Percentiles rank a stretch among this genome's conserved stretches.
Evolutionary conservation across 2,888 invertebrate genomes (phyloP).

Genomic region (Troides aeacus): DNA sequence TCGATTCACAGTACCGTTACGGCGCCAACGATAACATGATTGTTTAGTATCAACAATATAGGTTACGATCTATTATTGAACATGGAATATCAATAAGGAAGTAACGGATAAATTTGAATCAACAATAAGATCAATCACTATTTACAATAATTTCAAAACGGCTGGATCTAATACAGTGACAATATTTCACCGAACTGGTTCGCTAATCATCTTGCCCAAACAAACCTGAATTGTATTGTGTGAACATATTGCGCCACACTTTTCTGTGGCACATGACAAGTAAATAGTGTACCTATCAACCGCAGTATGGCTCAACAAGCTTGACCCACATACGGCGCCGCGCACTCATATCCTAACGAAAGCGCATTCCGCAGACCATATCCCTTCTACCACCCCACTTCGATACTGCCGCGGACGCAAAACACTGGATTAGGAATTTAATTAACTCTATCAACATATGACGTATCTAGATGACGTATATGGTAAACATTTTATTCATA

Average conservation of each 20-base stretch:
- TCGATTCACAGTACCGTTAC: too few relatives aligned
- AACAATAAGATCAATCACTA: not conserved
- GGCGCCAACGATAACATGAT: too few relatives aligned
- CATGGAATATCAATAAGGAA: not conserved
- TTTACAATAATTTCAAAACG: not conserved
- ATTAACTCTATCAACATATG: not conserved
- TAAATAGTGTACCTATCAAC: constrained; percentile 32
- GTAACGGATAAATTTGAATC: not conserved
- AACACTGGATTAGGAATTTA: not conserved
- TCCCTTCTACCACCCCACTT: constrained; percentile 27
- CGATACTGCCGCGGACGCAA: constrained; percentile 4
- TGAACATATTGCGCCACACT: constrained; percentile 23
- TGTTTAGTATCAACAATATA: too few relatives aligned
- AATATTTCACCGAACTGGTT: constrained; percentile 13
- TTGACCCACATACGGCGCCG: constrained; percentile 54
- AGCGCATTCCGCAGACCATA: constrained; percentile 44
- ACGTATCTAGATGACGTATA: not conserved
- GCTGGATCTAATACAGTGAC: not conserved
- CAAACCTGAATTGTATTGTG: constrained; percentile 17
- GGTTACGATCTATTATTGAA: not conserved
- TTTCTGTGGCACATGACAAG: constrained; percentile 24
- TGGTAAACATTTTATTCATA: not conserved
- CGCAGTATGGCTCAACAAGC: constrained; percentile 38
- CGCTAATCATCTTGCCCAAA: constrained; percentile 22
- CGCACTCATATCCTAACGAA: constrained; percentile 45